These are phyloP conservation scores for Caprella mutica DNA, from an alignment of 2,888 invertebrate genomes.

Conservation along the genomic window DNA sequence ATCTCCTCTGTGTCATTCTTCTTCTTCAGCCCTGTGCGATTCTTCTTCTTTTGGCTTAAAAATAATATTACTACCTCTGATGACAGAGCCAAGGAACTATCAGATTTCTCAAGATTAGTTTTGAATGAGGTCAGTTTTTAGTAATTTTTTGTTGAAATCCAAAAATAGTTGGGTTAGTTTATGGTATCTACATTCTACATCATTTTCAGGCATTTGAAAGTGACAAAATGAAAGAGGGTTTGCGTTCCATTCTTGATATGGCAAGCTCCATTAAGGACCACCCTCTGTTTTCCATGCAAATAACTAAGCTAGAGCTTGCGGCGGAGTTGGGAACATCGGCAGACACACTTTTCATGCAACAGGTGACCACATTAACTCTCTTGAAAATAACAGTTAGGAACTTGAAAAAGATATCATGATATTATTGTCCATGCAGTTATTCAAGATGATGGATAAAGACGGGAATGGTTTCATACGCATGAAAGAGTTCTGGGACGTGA, in stretches of 20 bases:
- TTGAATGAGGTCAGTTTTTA: slow-evolving; percentile 49
- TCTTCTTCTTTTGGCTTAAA: slow-evolving; percentile 4
- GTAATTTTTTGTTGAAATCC: too few species aligned
- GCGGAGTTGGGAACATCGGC: slow-evolving; percentile 49
- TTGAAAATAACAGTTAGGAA: neutral
- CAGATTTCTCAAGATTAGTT: slow-evolving; percentile 48
- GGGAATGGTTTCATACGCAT: slow-evolving; percentile 52
- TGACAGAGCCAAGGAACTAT: slow-evolving; percentile 45
- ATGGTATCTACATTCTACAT: too few species aligned
- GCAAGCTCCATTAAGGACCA: too few species aligned
- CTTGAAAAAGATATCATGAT: neutral
- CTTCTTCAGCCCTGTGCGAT: neutral
- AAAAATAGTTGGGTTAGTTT: too few species aligned
- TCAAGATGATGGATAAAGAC: slow-evolving; percentile 49
- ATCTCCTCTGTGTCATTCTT: slow-evolving; percentile 28
- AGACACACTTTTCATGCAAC: slow-evolving; percentile 48
- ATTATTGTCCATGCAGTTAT: slow-evolving; percentile 43
- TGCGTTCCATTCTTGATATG: too few species aligned
- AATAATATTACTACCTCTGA: slow-evolving; percentile 44
- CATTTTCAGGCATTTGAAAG: too few species aligned
- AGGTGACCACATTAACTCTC: slow-evolving; percentile 36
- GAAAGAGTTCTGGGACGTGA: slow-evolving; percentile 51
- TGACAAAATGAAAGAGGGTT: too few species aligned
- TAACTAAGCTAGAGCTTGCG: slow-evolving; percentile 50
- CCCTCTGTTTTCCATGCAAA: slow-evolving; percentile 43